Conservation (phyloP, 2,797 vertebrate species). For the Microctenopoma stevenorrisi region DNA sequence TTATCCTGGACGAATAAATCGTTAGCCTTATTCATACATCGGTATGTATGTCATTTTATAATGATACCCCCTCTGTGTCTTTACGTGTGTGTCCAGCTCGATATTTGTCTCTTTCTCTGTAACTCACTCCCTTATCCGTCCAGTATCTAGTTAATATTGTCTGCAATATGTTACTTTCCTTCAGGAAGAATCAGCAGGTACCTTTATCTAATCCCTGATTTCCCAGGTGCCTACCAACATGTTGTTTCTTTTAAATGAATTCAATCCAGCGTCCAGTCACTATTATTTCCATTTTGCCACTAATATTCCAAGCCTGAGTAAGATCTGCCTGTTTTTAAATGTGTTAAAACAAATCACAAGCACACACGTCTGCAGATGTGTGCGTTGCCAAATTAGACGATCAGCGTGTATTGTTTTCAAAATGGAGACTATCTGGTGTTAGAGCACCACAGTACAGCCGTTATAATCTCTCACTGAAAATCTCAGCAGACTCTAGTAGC, state of each 20-base stretch:
- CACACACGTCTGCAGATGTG: constrained; percentile 8
- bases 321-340: constrained; percentile 41
- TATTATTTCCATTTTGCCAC: constrained; percentile 26
- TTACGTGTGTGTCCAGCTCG: constrained; percentile 14
- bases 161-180: constrained; percentile 35
- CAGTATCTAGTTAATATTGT: constrained; percentile 36
- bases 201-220: constrained; percentile 61
- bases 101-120: constrained; percentile 14
- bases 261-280: constrained; percentile 37
- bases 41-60: constrained; percentile 10
- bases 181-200: constrained; percentile 42
- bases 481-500: constrained; percentile 27
- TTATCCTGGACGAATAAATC: constrained; percentile 17
- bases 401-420: constrained; percentile 20
- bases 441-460: constrained; percentile 21
- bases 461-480: constrained; percentile 43
- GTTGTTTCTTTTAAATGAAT: constrained; percentile 48
- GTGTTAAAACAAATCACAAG: constrained; percentile 42
- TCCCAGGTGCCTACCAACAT: constrained; percentile 43
- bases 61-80: neutral
- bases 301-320: constrained; percentile 41
- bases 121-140: constrained; percentile 15
- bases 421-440: constrained; percentile 16
- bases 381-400: constrained; percentile 21
- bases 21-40: constrained; percentile 30